These are phyloP conservation scores for Vidua macroura DNA, from an alignment of 2,113 vertebrate genomes.

Conservation along the genomic window DNA sequence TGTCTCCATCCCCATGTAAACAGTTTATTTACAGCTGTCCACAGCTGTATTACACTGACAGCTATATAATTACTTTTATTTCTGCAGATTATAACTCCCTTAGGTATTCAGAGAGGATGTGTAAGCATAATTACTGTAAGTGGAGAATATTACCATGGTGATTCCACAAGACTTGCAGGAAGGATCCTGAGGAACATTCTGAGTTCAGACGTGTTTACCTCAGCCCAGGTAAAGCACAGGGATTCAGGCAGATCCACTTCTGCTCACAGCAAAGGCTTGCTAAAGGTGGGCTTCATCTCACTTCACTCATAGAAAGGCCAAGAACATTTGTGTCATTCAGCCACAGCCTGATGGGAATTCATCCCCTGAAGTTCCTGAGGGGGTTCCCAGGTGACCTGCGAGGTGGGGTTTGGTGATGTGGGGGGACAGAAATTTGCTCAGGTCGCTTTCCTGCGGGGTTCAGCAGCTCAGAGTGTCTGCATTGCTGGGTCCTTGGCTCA, in stretches of 20 bases:
- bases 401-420: fast-evolving
- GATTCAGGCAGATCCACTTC: neutral
- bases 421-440: neutral
- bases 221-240: neutral
- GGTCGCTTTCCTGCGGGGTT: fast-evolving
- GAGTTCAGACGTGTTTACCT: neutral
- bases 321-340: fast-evolving
- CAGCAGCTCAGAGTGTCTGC: neutral
- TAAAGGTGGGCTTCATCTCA: neutral
- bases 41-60: neutral
- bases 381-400: neutral
- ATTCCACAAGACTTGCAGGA: neutral
- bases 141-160: constrained; percentile 12
- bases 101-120: neutral
- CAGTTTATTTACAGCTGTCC: neutral
- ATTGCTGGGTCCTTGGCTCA: neutral
- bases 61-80: constrained; percentile 6
- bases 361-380: neutral
- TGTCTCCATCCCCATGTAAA: neutral
- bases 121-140: neutral
- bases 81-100: neutral
- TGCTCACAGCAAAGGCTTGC: neutral
- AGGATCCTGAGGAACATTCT: neutral
- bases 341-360: neutral
- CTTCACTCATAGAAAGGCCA: fast-evolving